Base-by-base conservation (phyloP, 1,140 invertebrate genomes). In the Drosophila arawakana region DNA sequence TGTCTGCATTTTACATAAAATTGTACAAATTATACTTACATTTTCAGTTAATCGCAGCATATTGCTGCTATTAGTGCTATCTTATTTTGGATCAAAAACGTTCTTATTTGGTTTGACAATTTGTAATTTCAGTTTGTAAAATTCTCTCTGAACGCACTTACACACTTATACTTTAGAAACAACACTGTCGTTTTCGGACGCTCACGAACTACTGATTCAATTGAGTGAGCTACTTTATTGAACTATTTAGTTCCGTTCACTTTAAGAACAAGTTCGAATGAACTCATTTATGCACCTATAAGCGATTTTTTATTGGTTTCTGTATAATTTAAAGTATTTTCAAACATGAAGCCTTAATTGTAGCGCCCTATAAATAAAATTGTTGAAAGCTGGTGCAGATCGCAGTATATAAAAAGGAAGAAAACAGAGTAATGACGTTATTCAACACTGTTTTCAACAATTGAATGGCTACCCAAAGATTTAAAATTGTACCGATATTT, bases 21-120 rank as follows among this genome's bases (percentile, higher is more conserved):
- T 21, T 57, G 18, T 8, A 41, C 54, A 15, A 30, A 50, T 54
- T 47, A 65, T 84, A 86, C 82, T 86, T 60, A 86, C 82, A 65
- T 67, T 73, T 61, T 52, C 70, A 70, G 60, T 77, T 39, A 77
- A 77, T 6, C 49, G 73, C 82, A 86, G 76, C 82, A 86, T 77
- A 73, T 79, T 81, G 72, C 80, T 79, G 80, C 83, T 50, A 58
- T 59, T 72, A 60, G 34, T 54, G 57, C 21, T 60, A 55, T 68
- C 55, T 68, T 60, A 55, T 60, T 46, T 61, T 47, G 21, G 21
- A 61, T 69, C 55, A 47, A 69, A 67, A 73, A 73, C 49, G 65
- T 73, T 73, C 71, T 73, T 69, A 73, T 73, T 73, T 61, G 65
- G 49, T 55, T 73, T 69, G 34, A 46, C 65, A 73, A 68, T 73